A percentile compares a stretch with the other conserved stretches of the same genome.
Evolutionary conservation across 2,113 vertebrate species (phyloP).

Genomic region (Mustelus asterias): DNA sequence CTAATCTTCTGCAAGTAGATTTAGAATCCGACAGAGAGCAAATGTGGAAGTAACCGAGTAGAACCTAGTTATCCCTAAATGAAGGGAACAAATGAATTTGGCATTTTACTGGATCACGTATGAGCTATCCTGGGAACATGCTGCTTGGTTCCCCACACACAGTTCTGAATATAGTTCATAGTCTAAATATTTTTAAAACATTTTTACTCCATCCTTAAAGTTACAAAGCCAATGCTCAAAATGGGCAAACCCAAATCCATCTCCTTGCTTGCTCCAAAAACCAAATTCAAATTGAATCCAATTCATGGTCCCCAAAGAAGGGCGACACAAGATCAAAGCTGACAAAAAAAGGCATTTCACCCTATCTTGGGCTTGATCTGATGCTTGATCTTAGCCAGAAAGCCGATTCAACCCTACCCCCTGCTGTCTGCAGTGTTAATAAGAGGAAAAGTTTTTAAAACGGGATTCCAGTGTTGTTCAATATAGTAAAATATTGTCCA

Average conservation of each 20-base stretch:
- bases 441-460: not conserved
- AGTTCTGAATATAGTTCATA: not conserved
- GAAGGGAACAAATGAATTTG: not conserved
- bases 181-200: too few relatives aligned
- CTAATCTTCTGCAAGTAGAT: not conserved
- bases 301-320: too few relatives aligned
- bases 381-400: too few relatives aligned
- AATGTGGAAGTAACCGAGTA: not conserved
- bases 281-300: too few relatives aligned
- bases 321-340: too few relatives aligned
- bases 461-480: not conserved
- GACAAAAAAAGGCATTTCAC: too few relatives aligned
- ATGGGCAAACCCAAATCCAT: not conserved
- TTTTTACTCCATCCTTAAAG: too few relatives aligned
- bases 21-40: not conserved
- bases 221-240: too few relatives aligned
- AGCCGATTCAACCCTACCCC: not conserved
- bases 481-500: not conserved
- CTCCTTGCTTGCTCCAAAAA: not conserved
- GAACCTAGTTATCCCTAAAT: not conserved
- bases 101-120: not conserved
- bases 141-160: not conserved
- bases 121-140: not conserved
- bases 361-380: too few relatives aligned
- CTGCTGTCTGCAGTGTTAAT: not conserved